Conservation (phyloP, 2,797 vertebrate species). For the Macropus fuliginosus region DNA sequence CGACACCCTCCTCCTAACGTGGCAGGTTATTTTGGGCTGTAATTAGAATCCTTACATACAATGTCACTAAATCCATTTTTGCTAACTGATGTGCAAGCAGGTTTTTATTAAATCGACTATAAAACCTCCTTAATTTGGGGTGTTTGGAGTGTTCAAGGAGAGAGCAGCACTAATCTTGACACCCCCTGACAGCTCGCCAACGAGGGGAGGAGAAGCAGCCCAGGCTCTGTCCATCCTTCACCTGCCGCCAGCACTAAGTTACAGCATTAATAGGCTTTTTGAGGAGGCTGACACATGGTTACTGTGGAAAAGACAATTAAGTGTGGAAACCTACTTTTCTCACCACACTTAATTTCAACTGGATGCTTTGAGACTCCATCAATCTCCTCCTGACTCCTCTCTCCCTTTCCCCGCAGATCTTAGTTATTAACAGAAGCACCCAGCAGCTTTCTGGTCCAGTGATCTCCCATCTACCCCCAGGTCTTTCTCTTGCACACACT, state of each 20-base stretch:
- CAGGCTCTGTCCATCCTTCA: slow-evolving; percentile 73
- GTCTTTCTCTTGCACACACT: neutral
- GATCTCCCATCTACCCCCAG: slow-evolving; percentile 7
- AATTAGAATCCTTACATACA: slow-evolving; percentile 75
- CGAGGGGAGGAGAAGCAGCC: slow-evolving; percentile 71
- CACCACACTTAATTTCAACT: slow-evolving; percentile 84
- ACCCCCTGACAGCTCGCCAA: slow-evolving; percentile 85
- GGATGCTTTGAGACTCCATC: slow-evolving; percentile 84
- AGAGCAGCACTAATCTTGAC: slow-evolving; percentile 78
- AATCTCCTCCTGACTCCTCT: slow-evolving; percentile 83
- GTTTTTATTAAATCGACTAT: slow-evolving; percentile 78
- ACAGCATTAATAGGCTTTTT: slow-evolving; percentile 88
- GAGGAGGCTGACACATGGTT: slow-evolving; percentile 84
- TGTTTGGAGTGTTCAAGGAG: slow-evolving; percentile 80
- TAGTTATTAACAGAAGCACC: slow-evolving; percentile 64
- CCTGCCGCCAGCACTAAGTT: slow-evolving; percentile 83
- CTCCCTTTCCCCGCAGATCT: slow-evolving; percentile 72
- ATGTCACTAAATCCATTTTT: slow-evolving; percentile 70
- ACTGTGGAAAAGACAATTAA: slow-evolving; percentile 87
- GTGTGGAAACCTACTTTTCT: slow-evolving; percentile 85
- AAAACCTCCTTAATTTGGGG: slow-evolving; percentile 80
- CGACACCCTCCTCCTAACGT: neutral
- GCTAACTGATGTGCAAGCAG: slow-evolving; percentile 76
- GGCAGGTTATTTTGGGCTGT: slow-evolving; percentile 72
- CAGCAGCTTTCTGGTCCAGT: slow-evolving; percentile 32